A percentile compares a stretch with the other conserved stretches of the same genome.
Conservation (phyloP, 1,140 invertebrate species). For the Ceratoteleas bidentatus region DNA sequence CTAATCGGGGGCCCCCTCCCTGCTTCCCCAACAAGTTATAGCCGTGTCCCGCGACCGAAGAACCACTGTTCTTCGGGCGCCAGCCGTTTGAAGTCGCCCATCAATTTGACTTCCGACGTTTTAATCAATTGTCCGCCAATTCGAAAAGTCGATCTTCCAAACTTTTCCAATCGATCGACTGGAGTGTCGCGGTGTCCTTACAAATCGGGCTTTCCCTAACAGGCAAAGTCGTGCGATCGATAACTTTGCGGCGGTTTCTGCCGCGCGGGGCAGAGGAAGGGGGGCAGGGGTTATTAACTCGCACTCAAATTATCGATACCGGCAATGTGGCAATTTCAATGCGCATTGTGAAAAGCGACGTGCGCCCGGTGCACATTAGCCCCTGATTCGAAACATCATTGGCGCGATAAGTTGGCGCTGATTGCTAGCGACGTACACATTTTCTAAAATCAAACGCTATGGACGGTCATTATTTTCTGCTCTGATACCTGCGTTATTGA, state of each 20-base stretch:
- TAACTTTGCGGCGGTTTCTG: slow-evolving; percentile 34
- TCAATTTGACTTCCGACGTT: slow-evolving; percentile 41
- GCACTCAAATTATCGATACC: slow-evolving; percentile 56
- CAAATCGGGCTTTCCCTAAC: slow-evolving; percentile 46
- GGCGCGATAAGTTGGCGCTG: slow-evolving; percentile 37
- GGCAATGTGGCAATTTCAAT: slow-evolving; percentile 57
- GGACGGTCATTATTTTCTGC: slow-evolving; percentile 27
- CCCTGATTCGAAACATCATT: slow-evolving; percentile 40
- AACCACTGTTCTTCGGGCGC: slow-evolving; percentile 1
- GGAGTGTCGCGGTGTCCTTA: slow-evolving; percentile 32
- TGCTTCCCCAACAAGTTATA: slow-evolving; percentile 9
- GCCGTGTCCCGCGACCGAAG: slow-evolving; percentile 14
- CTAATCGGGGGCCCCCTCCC: neutral
- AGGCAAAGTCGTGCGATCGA: slow-evolving; percentile 48
- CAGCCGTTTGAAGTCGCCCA: slow-evolving; percentile 30
- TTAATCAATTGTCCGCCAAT: slow-evolving; percentile 43
- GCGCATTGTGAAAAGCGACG: slow-evolving; percentile 44
- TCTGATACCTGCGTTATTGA: slow-evolving; percentile 17
- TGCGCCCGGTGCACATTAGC: slow-evolving; percentile 24
- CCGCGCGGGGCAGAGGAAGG: neutral
- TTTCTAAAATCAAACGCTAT: slow-evolving; percentile 40
- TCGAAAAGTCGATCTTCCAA: slow-evolving; percentile 32
- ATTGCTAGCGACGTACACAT: slow-evolving; percentile 34
- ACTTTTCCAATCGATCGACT: slow-evolving; percentile 38
- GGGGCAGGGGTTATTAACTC: slow-evolving; percentile 49